Conservation (phyloP, 2,888 invertebrate species). For the Calliopum simillimum region DNA sequence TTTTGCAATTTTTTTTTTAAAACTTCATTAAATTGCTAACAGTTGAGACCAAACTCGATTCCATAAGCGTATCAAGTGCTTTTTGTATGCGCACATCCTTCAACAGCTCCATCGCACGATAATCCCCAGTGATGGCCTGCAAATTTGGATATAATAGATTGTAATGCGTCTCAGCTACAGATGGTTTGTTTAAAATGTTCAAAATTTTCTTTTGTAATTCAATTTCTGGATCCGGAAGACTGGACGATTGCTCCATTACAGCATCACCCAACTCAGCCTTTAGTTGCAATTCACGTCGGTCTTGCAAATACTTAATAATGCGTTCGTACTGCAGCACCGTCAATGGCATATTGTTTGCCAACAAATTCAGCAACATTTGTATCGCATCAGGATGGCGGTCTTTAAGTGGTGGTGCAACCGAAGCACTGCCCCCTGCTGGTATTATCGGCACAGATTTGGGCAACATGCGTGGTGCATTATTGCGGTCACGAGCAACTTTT, state of each 20-base stretch:
- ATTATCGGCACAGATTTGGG: conserved; percentile 51
- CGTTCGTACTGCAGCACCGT: conserved; percentile 84
- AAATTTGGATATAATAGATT: conserved; percentile 59
- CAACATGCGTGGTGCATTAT: conserved; percentile 62
- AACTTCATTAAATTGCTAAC: conserved; percentile 56
- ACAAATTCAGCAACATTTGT: conserved; percentile 79
- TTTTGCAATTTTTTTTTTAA: conserved; percentile 40
- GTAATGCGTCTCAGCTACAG: conserved; percentile 59
- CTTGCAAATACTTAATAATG: conserved; percentile 78
- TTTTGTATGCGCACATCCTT: conserved; percentile 83
- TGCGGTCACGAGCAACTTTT: conserved; percentile 70
- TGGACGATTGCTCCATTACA: conserved; percentile 54
- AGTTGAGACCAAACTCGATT: conserved; percentile 60
- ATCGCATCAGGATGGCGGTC: conserved; percentile 75
- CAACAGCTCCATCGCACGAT: conserved; percentile 72
- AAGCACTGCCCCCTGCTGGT: conserved; percentile 65
- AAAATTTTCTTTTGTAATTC: conserved; percentile 67
- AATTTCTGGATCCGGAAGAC: conserved; percentile 64
- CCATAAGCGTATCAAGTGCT: conserved; percentile 78
- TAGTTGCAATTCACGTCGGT: conserved; percentile 79
- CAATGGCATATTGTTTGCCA: conserved; percentile 84
- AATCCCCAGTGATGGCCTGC: conserved; percentile 58
- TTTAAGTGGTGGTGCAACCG: conserved; percentile 67
- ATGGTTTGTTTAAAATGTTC: conserved; percentile 65
- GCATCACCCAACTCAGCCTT: conserved; percentile 81